These are phyloP conservation scores for Eudemis profundana DNA, from an alignment of 2,888 invertebrate genomes.

Conservation along the genomic window DNA sequence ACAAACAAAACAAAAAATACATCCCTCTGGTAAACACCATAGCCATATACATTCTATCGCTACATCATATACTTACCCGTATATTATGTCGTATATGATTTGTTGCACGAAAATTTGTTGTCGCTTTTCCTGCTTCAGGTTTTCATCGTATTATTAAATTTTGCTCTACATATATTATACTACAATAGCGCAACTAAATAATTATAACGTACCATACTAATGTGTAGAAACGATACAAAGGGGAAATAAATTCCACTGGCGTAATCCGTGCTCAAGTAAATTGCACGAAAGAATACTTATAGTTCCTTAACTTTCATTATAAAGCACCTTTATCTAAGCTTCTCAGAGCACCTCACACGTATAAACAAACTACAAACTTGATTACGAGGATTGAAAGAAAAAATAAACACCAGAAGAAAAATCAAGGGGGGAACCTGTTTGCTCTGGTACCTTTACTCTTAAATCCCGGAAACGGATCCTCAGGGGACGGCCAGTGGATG, in stretches of 20 bases:
- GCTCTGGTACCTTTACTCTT: conserved; percentile 61
- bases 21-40: conserved; percentile 33
- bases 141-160: conserved; percentile 60
- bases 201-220: no score
- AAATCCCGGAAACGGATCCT: conserved; percentile 64
- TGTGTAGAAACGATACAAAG: no score
- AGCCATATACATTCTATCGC: conserved; percentile 1
- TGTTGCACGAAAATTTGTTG: conserved; percentile 19
- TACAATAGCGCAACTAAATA: conserved; percentile 47
- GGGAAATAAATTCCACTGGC: background rate
- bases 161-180: conserved; percentile 54
- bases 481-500: conserved; percentile 48
- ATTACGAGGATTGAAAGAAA: conserved; percentile 74
- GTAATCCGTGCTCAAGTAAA: conserved; percentile 2
- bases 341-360: conserved; percentile 57
- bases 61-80: background rate
- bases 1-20: conserved; percentile 35
- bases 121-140: conserved; percentile 55
- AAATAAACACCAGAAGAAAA: conserved; percentile 73
- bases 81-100: conserved; percentile 18
- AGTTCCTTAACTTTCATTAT: conserved; percentile 26
- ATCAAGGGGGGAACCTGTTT: conserved; percentile 70
- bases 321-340: conserved; percentile 51
- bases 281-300: background rate
- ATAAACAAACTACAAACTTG: conserved; percentile 71